Evolutionary conservation across 2,113 vertebrate species (phyloP), one percentile per base, ranked within the genome.

Genomic region (Colaptes auratus): DNA sequence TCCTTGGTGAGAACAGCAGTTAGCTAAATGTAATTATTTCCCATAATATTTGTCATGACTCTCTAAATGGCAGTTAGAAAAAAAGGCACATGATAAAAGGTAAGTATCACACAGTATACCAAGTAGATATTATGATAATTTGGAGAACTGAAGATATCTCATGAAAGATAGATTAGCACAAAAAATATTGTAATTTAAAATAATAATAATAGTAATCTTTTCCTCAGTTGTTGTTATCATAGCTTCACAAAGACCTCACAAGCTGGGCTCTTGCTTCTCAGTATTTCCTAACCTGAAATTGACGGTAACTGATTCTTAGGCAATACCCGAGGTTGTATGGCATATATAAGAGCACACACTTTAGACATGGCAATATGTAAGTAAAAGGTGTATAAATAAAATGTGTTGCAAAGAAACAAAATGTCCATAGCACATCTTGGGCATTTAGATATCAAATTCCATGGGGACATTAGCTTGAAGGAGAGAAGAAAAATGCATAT

Each of bases 371-470:
- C 33, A n/a, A 16, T 13, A 4, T 30, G 4, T 23, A 91, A 87
- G 24, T 36, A 89, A 53, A 87, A 89, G 19, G 24, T 27, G 8
- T 83, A 82, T 36, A 88, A 90, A 86, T 52, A 74, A 82, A 89
- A 91, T 5, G 23, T 46, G 31, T 36, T 91, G 78, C 74, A 87
- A 82, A 76, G 77, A 90, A 90, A 73, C 28, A 94, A 76, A 87
- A 89, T 15, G 39, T 66, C 16, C 27, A 28, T 6, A 53, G 71
- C 36, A 83, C 35, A 88, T 61, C 50, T 74, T 25, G 35, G 80
- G 35, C n/a, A 36, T 46, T 42, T 61, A 74, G 72, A 39, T 70
- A 77, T 12, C 28, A 71, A 82, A 91, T 64, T 89, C 72, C 64
- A 44, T 4, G 20, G 20, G 27, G 67, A 94, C 35, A 78, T 1